Percentiles rank a stretch among this genome's conserved stretches.
Conservation (phyloP, 2,113 vertebrate species). For the Plecotus auritus region DNA sequence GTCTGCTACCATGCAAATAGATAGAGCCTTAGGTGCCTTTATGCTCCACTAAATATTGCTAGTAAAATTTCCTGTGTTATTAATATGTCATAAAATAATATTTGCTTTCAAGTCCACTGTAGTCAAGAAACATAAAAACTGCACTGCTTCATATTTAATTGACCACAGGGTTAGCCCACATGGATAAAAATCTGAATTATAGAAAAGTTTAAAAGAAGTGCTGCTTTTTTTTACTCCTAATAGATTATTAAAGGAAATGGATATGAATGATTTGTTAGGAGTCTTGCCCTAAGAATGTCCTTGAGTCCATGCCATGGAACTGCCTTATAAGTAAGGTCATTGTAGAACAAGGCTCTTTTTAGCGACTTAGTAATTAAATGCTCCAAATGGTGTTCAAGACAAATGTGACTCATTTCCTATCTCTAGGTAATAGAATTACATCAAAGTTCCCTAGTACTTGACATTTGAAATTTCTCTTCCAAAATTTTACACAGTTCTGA, state of each 20-base stretch:
- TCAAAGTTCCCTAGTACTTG: neutral
- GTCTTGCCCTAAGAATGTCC: neutral
- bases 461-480: neutral
- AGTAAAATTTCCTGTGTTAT: slow-evolving; percentile 47
- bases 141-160: slow-evolving; percentile 59
- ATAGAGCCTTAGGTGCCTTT: neutral
- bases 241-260: slow-evolving; percentile 41
- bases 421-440: neutral
- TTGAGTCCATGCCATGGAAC: neutral
- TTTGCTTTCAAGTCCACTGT: slow-evolving; percentile 49
- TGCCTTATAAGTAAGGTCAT: neutral
- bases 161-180: slow-evolving; percentile 41
- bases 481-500: neutral
- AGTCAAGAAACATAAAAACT: slow-evolving; percentile 57
- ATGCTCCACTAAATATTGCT: slow-evolving; percentile 16
- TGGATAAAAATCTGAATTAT: slow-evolving; percentile 63
- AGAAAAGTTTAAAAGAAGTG: slow-evolving; percentile 39
- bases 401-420: slow-evolving; percentile 32
- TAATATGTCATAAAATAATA: slow-evolving; percentile 66
- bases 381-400: neutral
- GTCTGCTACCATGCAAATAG: slow-evolving; percentile 50
- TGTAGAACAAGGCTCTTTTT: neutral
- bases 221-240: neutral
- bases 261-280: slow-evolving; percentile 31
- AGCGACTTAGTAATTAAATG: slow-evolving; percentile 46